Base-by-base conservation (phyloP, 2,888 invertebrate species). In the Thyatira batis region DNA sequence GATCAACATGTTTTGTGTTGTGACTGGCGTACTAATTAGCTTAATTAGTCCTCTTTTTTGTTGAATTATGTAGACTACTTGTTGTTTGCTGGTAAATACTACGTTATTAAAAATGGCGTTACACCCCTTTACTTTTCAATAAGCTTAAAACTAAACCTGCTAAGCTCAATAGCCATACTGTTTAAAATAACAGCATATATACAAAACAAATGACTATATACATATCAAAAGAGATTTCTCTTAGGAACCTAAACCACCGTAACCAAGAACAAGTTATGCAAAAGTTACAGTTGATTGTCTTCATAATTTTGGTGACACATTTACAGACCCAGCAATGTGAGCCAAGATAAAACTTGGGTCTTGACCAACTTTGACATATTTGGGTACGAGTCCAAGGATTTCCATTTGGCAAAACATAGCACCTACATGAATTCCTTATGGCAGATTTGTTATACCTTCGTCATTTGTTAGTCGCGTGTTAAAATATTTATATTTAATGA, bases 21-120 rank as follows among this genome's bases (percentile, higher is more conserved):
- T 61, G 52, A 53, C 55, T 49, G 50, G 49, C 30, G 49, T 49
- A 46, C 53, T 70, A 69, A 71, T 65, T 69, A 71, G n/a, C 58
- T 57, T 71, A 65, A 71, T 70, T 67, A 69, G 57, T 51, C 55
- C 21, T 53, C 33, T 51, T 27, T 55, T 60, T 39, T 11, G 33
- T 39, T 39, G 8, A 39, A 39, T 17, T 11, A 13, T 33, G n/a
- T 30, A 33, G 1, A 33, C 4, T 13, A 5, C 4, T 23, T 23
- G 23, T 23, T 23, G 3, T 23, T 23, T 23, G 23, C 23, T 23
- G 23, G 6, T 23, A 23, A 23, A 23, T 23, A 6, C 6, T 0
- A n/a, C 11, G 13, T 13, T 33, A 3, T 4, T n/a, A n/a, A n/a
- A n/a, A n/a, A n/a, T n/a, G n/a, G n/a, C n/a, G n/a, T n/a, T n/a